Evolutionary conservation across 23 tunicate species (phyloP), one percentile per base, ranked within the genome.

Genomic region (Trididemnum clinides): DNA sequence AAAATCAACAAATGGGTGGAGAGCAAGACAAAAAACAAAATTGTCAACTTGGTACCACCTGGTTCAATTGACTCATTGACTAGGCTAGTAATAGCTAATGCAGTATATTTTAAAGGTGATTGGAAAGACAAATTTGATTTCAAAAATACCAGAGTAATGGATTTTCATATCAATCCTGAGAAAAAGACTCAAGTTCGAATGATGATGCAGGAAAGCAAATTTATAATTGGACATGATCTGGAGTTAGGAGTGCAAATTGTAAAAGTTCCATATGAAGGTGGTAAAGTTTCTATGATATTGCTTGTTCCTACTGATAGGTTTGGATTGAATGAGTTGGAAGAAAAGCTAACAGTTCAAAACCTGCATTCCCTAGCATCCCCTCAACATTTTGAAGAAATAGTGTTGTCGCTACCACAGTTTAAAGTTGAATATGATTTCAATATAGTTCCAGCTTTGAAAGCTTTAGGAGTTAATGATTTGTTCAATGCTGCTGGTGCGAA

Each of bases 61-160:
- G 89, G 89, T 0, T 50, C 83, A 2, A 84, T 92, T 39, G 78
- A 80, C 20, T 29, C 84, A 1, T 39, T 33, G 20, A 86, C 90
- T 21, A 33, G 82, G 6, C 71, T 93, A 18, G 93, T 93, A 21
- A 30, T 93, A 28, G 90, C 87, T 28, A 88, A 88, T 72, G 98
- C 98, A 6, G 39, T 93, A 27, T 93, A 93, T 39, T 93, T 93
- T 70, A 93, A 88, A 84, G 98, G 98, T 37, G 79, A 80, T 33
- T 93, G 98, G 98, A 39, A 36, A 44, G 57, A 84, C 30, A 75
- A 78, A 72, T 93, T 93, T 84, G 57, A 88, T 27, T 18, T 32
- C 0, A 36, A 29, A 3, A 28, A 29, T 0, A 93, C 98, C 23
- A 32, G 19, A 10, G 33, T 64, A 34, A 4, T 18, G 49, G 64